Percentiles rank a stretch among this genome's conserved stretches.
Conservation (phyloP, 2,888 invertebrate genomes). For the Rhynchonema sp. region DNA sequence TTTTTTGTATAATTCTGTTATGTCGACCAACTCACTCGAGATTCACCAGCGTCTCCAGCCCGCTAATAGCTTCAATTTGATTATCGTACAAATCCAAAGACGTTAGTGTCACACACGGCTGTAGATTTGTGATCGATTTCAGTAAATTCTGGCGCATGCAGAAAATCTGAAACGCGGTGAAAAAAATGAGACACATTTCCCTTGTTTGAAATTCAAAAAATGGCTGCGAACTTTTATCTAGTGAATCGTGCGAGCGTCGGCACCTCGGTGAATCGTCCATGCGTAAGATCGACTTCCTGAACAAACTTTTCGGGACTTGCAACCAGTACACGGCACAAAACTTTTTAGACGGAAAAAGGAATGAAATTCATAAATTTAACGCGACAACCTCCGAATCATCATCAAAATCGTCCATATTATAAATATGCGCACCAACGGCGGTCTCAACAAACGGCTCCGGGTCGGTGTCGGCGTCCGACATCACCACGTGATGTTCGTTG, state of each 20-base stretch:
- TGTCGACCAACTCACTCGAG: constrained; percentile 45
- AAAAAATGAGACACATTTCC: no score
- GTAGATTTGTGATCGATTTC: constrained; percentile 77
- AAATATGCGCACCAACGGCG: no score
- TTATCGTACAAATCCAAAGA: constrained; percentile 93
- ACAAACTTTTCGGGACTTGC: background rate
- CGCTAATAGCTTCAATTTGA: constrained; percentile 75
- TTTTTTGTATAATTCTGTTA: no score
- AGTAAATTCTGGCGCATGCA: constrained; percentile 85
- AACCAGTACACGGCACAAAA: no score
- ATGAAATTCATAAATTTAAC: no score
- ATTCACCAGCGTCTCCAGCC: constrained; percentile 63
- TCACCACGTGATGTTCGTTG: no score
- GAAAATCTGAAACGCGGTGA: no score
- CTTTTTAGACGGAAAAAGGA: no score
- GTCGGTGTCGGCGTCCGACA: background rate
- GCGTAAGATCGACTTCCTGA: background rate
- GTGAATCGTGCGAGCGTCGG: background rate
- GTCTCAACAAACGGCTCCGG: no score
- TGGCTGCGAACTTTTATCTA: background rate
- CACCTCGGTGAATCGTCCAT: background rate
- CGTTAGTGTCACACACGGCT: constrained; percentile 47
- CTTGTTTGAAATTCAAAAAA: no score
- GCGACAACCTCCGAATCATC: background rate
- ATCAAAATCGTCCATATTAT: background rate